These are phyloP conservation scores for Melanotus villosus DNA, from an alignment of 2,888 invertebrate genomes.

Conservation along the genomic window DNA sequence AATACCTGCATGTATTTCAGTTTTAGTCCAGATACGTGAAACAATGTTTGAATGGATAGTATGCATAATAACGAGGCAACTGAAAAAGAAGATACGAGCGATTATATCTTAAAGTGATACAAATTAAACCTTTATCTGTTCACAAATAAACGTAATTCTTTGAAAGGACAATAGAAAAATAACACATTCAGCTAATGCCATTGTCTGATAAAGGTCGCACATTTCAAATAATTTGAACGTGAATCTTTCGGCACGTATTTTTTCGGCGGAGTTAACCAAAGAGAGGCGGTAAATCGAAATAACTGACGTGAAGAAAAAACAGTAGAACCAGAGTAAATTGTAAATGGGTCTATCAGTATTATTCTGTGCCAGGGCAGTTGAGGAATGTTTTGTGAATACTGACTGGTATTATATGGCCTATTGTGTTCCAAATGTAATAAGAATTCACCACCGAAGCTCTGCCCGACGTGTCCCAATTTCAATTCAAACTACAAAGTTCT, in stretches of 20 bases:
- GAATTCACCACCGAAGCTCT: conserved; percentile 51
- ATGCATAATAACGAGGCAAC: neutral
- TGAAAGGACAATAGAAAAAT: conserved; percentile 33
- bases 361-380: conserved; percentile 49
- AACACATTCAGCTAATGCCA: conserved; percentile 28
- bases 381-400: conserved; percentile 53
- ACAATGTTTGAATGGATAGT: neutral
- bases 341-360: conserved; percentile 53
- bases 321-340: conserved; percentile 26
- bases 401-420: conserved; percentile 50
- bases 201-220: conserved; percentile 29
- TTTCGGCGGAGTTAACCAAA: no score
- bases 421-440: conserved; percentile 53
- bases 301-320: conserved; percentile 7
- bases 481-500: conserved; percentile 46
- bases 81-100: neutral
- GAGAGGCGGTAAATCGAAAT: neutral
- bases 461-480: conserved; percentile 53
- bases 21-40: neutral
- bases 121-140: conserved; percentile 21
- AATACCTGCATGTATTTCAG: no score
- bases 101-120: conserved; percentile 8
- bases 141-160: conserved; percentile 18
- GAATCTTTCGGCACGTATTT: neutral
- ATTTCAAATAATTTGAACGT: neutral